Conservation (phyloP, 2,888 invertebrate species). For the Coronaproctus castanopsis region DNA sequence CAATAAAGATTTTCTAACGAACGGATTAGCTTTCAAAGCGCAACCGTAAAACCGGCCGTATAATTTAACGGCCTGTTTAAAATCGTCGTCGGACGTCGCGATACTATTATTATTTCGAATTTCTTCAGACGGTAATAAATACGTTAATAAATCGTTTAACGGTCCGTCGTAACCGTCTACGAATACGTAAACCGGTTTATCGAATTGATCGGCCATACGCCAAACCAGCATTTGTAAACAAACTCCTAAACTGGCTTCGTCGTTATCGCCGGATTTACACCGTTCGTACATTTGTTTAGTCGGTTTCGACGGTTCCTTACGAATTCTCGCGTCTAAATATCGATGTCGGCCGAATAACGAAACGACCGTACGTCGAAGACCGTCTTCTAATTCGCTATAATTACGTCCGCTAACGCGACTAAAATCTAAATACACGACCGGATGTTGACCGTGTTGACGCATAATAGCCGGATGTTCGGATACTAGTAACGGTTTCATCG, state of each 20-base stretch:
- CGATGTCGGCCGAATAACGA: neutral
- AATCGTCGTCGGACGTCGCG: neutral
- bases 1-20: neutral
- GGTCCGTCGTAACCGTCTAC: neutral
- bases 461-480: neutral
- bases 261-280: neutral
- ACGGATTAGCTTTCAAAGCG: neutral
- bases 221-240: neutral
- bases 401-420: neutral
- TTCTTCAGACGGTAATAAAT: too few relatives aligned
- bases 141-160: neutral
- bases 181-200: neutral
- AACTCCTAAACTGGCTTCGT: neutral
- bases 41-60: neutral
- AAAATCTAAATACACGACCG: neutral
- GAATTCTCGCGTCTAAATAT: neutral
- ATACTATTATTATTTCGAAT: neutral
- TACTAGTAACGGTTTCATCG: neutral
- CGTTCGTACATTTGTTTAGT: neutral
- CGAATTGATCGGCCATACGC: neutral
- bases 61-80: neutral
- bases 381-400: neutral
- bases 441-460: neutral
- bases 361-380: neutral
- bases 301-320: neutral